Percentiles rank a stretch among this genome's conserved stretches.
Evolutionary conservation across 2,113 vertebrate genomes (phyloP).

Genomic region (Urocolius indicus): DNA sequence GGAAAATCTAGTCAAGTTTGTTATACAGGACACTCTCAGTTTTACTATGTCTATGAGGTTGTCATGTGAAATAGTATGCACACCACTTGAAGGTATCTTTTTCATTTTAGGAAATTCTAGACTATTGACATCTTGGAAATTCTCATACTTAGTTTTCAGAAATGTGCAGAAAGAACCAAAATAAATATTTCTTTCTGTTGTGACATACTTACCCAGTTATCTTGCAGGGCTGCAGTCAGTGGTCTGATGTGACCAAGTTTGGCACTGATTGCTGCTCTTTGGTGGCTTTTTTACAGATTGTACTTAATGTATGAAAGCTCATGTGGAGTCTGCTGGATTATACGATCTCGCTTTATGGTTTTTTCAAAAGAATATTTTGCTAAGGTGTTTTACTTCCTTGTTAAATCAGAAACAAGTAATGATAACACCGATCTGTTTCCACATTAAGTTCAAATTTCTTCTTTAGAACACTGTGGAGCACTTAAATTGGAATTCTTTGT

Average conservation of each 20-base stretch:
- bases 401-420: background rate
- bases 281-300: background rate
- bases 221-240: background rate
- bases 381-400: background rate
- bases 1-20: background rate
- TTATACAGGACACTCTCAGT: background rate
- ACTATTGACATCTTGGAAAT: background rate
- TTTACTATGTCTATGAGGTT: background rate
- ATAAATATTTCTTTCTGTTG: background rate
- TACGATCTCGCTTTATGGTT: background rate
- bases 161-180: background rate
- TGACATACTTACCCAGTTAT: background rate
- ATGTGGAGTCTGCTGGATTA: background rate
- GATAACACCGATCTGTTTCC: background rate
- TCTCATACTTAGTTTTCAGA: background rate
- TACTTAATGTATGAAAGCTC: background rate
- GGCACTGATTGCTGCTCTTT: background rate
- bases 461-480: background rate
- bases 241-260: background rate
- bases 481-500: slow-evolving; percentile 1
- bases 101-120: background rate
- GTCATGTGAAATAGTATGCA: background rate
- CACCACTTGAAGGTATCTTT: background rate
- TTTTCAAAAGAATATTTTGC: background rate
- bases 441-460: background rate